These are phyloP conservation scores for Morbakka virulenta DNA, from an alignment of 30 jellyfish, hydroid and myxozoan species.

Conservation along the genomic window DNA sequence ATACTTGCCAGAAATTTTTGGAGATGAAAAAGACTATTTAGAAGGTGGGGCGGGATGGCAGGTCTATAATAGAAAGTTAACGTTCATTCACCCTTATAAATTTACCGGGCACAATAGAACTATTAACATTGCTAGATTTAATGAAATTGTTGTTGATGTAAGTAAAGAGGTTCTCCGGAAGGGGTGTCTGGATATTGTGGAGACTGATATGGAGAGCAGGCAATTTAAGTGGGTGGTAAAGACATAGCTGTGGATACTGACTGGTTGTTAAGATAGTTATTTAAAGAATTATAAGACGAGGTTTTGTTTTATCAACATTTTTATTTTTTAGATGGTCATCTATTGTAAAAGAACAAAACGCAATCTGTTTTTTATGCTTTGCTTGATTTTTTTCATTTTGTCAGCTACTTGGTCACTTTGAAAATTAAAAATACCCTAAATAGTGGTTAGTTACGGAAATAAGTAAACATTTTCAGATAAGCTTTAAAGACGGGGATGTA, in stretches of 20 bases:
- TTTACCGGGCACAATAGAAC: constrained; percentile 19
- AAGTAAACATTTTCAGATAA: too few relatives aligned
- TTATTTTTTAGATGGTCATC: too few relatives aligned
- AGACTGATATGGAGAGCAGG: neutral
- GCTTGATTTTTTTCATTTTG: too few relatives aligned
- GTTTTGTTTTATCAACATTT: too few relatives aligned
- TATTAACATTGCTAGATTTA: constrained; percentile 9
- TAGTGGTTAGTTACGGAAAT: too few relatives aligned
- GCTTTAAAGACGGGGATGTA: too few relatives aligned
- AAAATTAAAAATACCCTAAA: too few relatives aligned
- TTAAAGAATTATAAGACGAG: too few relatives aligned
- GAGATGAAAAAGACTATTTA: constrained; percentile 28
- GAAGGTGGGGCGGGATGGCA: constrained; percentile 52
- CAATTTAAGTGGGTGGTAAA: constrained; percentile 26
- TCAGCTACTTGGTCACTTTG: too few relatives aligned
- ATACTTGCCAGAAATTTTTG: constrained; percentile 53
- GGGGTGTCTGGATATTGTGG: constrained; percentile 45
- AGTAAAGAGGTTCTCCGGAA: constrained; percentile 47
- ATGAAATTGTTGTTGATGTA: constrained; percentile 34
- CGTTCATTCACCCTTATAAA: constrained; percentile 65
- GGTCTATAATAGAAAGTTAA: constrained; percentile 27
- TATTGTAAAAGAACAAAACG: too few relatives aligned
- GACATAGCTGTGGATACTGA: constrained; percentile 26
- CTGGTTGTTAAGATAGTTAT: too few relatives aligned
- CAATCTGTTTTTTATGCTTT: too few relatives aligned